Conservation (phyloP, 2,113 vertebrate genomes). For the Daboia siamensis region DNA sequence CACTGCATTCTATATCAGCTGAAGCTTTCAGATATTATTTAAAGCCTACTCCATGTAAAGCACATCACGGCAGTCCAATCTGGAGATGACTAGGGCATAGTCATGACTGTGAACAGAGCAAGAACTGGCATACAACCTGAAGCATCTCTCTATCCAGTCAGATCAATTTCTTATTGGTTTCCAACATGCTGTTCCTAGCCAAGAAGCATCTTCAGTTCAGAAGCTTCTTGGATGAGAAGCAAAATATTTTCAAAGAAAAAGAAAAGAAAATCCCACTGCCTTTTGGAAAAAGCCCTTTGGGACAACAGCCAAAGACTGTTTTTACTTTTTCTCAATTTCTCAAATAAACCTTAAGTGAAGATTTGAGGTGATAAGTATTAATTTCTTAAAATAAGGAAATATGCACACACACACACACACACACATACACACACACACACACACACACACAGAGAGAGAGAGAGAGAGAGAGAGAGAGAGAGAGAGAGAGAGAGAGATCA, state of each 20-base stretch:
- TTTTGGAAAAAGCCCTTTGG: neutral
- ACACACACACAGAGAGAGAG: conserved; percentile 7
- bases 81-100: too few species aligned
- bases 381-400: neutral
- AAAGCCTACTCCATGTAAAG: too few species aligned
- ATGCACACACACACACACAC: too few species aligned
- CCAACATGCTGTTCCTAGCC: too few species aligned
- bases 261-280: neutral
- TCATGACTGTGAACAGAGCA: too few species aligned
- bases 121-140: too few species aligned
- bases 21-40: too few species aligned
- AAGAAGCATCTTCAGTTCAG: too few species aligned
- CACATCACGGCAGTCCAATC: too few species aligned
- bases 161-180: too few species aligned
- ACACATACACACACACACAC: neutral
- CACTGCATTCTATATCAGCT: too few species aligned
- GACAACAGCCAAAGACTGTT: neutral
- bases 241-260: neutral
- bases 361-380: neutral
- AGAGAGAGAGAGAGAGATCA: conserved; percentile 11
- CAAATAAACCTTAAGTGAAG: neutral
- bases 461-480: neutral
- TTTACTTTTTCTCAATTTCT: neutral
- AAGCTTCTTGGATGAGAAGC: neutral
- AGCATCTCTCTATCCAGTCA: too few species aligned